Base-by-base conservation (phyloP, 2,797 vertebrate genomes). In the Eutrigla gurnardus region DNA sequence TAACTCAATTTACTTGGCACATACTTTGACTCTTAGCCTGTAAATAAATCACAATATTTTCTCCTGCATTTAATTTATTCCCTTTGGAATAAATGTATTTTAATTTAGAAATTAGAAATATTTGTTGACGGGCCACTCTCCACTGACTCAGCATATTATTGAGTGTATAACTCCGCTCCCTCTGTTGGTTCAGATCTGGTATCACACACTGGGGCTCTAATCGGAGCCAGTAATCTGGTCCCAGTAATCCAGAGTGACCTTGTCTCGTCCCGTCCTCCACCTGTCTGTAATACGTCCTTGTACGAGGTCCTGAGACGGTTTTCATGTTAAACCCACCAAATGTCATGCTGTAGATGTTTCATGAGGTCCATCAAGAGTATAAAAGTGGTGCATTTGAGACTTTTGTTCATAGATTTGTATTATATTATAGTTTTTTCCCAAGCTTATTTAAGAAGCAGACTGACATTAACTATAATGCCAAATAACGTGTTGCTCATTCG, bases 241-340 rank as follows among this genome's bases (percentile, higher is more conserved):
- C 59, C 58, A 50, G 15, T 88, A 86, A 89, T 89, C 88, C 86
- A 80, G 80, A 78, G 67, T 84, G 73, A 89, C 89, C 77, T 72
- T 40, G 40, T 55, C n/a, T 37, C 57, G 35, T 58, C 58, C 45
- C 43, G 32, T 50, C 45, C 59, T 52, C 42, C 50, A n/a, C 58
- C 47, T 6, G 36, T 40, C 45, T 57, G 10, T 4, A 3, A 73
- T 42, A 65, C 33, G 17, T 10, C 42, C 13, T 10, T 12, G 10
- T 43, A 12, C 14, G 1, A 59, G 36, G 6, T 15, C n/a, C 53
- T 64, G 18, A 15, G 3, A 43, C 6, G 39, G 6, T 40, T 69
- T 25, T 72, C n/a, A 37, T 12, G 25, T 17, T 49, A 60, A 65
- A 47, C 14, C n/a, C 36, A 17, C 10, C 64, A 46, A 39, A 36